These are phyloP conservation scores for Synanthedon tipuliformis DNA, from an alignment of 2,888 invertebrate genomes.

Conservation along the genomic window DNA sequence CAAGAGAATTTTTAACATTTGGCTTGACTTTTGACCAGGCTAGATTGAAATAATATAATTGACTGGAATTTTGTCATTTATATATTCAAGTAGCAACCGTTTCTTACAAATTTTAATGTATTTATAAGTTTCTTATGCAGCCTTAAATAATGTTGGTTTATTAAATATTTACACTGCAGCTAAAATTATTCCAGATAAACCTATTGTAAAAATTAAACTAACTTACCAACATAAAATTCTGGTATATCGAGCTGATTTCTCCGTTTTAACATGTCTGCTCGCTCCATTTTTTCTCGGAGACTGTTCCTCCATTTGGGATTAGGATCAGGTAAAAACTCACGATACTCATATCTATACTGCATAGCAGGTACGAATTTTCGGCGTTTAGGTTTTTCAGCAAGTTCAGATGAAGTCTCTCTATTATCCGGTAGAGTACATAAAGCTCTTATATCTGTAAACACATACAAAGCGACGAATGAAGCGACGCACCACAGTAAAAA, in stretches of 20 bases:
- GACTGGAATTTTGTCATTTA: too few species aligned
- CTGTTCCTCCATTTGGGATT: slow-evolving; percentile 81
- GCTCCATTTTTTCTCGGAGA: slow-evolving; percentile 88
- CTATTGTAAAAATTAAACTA: neutral
- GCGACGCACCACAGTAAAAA: too few species aligned
- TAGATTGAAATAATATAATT: too few species aligned
- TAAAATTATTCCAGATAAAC: too few species aligned
- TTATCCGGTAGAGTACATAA: slow-evolving; percentile 43
- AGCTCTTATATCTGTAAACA: slow-evolving; percentile 30
- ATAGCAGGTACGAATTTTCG: slow-evolving; percentile 30
- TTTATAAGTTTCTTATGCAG: too few species aligned
- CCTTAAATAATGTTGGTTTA: too few species aligned
- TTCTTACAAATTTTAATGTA: too few species aligned
- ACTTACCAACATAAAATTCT: slow-evolving; percentile 96
- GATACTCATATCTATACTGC: slow-evolving; percentile 77
- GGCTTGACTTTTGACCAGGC: too few species aligned
- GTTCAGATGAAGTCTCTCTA: slow-evolving; percentile 13
- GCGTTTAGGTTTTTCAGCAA: slow-evolving; percentile 15
- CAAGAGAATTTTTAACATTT: too few species aligned
- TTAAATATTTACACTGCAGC: too few species aligned
- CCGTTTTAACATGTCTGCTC: slow-evolving; percentile 92
- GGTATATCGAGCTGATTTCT: slow-evolving; percentile 87
- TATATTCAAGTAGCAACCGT: too few species aligned
- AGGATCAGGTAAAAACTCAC: slow-evolving; percentile 94
- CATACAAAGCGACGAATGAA: neutral